Percentiles rank a stretch among this genome's conserved stretches.
These are phyloP conservation scores for Brachyhypopomus gauderio DNA, from an alignment of 2,113 vertebrate genomes.

Conservation along the genomic window DNA sequence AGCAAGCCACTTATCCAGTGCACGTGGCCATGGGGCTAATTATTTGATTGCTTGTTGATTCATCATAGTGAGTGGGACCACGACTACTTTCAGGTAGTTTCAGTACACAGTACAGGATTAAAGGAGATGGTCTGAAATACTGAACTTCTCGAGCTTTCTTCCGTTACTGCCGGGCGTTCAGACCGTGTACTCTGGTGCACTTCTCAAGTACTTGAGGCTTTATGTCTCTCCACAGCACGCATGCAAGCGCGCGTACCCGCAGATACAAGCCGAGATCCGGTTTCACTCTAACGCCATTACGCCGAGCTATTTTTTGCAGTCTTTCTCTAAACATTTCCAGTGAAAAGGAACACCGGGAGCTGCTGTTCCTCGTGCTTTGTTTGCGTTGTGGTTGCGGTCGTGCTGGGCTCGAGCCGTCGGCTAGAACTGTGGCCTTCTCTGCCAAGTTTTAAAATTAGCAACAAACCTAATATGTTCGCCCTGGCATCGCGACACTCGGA, in stretches of 20 bases:
- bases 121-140: slow-evolving; percentile 10
- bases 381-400: slow-evolving; percentile 84
- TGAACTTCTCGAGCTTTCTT: slow-evolving; percentile 26
- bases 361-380: slow-evolving; percentile 82
- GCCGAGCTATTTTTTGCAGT: slow-evolving; percentile 72
- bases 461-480: slow-evolving; percentile 88
- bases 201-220: slow-evolving; percentile 44
- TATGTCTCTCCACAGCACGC: slow-evolving; percentile 21
- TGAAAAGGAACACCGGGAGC: slow-evolving; percentile 71
- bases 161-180: slow-evolving; percentile 54
- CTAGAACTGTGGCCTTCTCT: slow-evolving; percentile 75
- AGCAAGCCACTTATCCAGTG: background rate
- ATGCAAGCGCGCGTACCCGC: slow-evolving; percentile 55
- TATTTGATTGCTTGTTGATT: background rate
- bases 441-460: slow-evolving; percentile 91
- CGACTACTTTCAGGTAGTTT: background rate
- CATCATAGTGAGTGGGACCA: background rate
- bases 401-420: slow-evolving; percentile 70
- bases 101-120: slow-evolving; percentile 10
- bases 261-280: slow-evolving; percentile 60
- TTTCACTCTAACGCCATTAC: slow-evolving; percentile 74
- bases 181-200: slow-evolving; percentile 55
- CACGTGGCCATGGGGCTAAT: background rate
- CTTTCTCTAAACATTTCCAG: slow-evolving; percentile 75
- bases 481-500: slow-evolving; percentile 79